Evolutionary conservation across 2,888 invertebrate species (phyloP).

Genomic region (Campoplex capitator): DNA sequence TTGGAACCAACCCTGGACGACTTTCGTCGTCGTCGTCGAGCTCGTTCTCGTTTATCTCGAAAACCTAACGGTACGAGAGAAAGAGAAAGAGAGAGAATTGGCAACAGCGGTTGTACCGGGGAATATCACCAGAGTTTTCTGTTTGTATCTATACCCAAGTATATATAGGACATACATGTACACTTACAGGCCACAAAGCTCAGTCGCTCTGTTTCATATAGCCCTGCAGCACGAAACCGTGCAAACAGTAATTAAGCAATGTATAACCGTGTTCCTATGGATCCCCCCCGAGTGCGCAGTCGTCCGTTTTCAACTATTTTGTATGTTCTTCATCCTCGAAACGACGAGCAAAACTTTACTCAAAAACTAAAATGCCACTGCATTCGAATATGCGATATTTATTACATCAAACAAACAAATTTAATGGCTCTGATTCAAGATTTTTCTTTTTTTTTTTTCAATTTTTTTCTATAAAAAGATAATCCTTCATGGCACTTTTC

Average conservation of each 20-base stretch:
- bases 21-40: slow-evolving; percentile 15
- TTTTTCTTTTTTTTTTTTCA: no score
- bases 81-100: slow-evolving; percentile 10
- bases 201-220: slow-evolving; percentile 37
- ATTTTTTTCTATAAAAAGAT: background rate
- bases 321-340: background rate
- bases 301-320: slow-evolving; percentile 17
- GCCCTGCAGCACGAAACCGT: slow-evolving; percentile 36
- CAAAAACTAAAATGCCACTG: background rate
- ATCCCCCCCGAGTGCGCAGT: slow-evolving; percentile 32
- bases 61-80: background rate
- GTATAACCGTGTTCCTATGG: slow-evolving; percentile 34
- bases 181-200: background rate
- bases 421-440: background rate
- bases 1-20: slow-evolving; percentile 42
- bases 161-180: background rate
- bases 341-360: slow-evolving; percentile 1
- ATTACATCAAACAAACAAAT: background rate
- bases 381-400: background rate
- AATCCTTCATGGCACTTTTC: background rate
- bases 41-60: slow-evolving; percentile 20
- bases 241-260: slow-evolving; percentile 66
- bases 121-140: slow-evolving; percentile 15
- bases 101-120: slow-evolving; percentile 19
- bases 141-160: background rate